These are phyloP conservation scores for Phyllotreta striolata DNA, from an alignment of 2,888 invertebrate species.

Conservation along the genomic window DNA sequence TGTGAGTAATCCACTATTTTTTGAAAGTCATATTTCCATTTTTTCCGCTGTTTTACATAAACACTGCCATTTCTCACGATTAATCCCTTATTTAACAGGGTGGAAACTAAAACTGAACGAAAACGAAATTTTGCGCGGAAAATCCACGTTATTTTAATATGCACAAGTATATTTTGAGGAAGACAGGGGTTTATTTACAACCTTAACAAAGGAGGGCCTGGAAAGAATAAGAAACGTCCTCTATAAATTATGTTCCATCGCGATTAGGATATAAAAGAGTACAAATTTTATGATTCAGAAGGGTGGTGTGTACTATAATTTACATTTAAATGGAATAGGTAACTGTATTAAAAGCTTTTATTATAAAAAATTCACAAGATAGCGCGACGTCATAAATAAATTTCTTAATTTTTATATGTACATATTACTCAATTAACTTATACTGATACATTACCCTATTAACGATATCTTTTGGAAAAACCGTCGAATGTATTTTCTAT, in stretches of 20 bases:
- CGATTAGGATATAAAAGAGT: slow-evolving; percentile 32
- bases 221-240: slow-evolving; percentile 28
- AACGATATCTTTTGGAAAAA: too few relatives aligned
- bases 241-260: slow-evolving; percentile 32
- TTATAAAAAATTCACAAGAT: too few relatives aligned
- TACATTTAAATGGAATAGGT: slow-evolving; percentile 30
- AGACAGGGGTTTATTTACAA: slow-evolving; percentile 32
- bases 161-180: slow-evolving; percentile 29
- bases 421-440: too few relatives aligned
- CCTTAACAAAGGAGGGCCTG: slow-evolving; percentile 28
- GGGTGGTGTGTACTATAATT: slow-evolving; percentile 23
- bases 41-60: not conserved
- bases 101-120: slow-evolving; percentile 28
- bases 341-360: slow-evolving; percentile 3
- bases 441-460: too few relatives aligned
- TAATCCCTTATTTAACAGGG: slow-evolving; percentile 30
- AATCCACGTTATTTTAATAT: slow-evolving; percentile 29
- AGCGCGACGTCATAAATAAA: too few relatives aligned
- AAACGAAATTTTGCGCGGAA: slow-evolving; percentile 24
- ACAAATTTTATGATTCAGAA: slow-evolving; percentile 32
- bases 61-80: slow-evolving; percentile 20
- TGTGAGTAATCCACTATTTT: too few relatives aligned
- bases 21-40: not conserved
- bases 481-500: too few relatives aligned
- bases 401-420: too few relatives aligned